Conservation (phyloP, 2,113 vertebrate genomes). For the Cheirogaleus medius region DNA sequence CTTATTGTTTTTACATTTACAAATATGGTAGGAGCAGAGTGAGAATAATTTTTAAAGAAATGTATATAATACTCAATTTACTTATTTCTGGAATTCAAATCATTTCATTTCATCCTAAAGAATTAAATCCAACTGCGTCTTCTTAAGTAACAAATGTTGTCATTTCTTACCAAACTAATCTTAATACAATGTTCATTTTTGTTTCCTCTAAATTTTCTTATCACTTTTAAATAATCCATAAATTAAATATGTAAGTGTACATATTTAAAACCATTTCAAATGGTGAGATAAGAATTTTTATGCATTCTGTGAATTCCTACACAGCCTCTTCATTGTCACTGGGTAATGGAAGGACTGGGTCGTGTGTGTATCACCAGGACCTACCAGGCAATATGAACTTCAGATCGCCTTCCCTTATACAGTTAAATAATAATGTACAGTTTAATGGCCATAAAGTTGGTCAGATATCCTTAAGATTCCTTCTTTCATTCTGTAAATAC, state of each 20-base stretch:
- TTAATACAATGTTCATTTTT: neutral
- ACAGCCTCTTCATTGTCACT: neutral
- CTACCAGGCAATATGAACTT: neutral
- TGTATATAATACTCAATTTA: neutral
- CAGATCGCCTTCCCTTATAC: neutral
- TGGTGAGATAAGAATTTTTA: neutral
- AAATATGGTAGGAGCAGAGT: neutral
- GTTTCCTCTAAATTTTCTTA: neutral
- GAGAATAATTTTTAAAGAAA: neutral
- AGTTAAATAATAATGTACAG: neutral
- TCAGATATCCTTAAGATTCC: neutral
- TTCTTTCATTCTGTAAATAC: neutral
- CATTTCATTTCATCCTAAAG: neutral
- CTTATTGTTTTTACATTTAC: neutral
- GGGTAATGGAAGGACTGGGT: neutral
- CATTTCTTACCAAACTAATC: neutral
- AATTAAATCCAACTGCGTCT: neutral
- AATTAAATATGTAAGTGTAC: neutral
- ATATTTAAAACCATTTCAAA: neutral
- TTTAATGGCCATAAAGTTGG: neutral
- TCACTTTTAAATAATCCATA: neutral
- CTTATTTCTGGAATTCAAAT: neutral
- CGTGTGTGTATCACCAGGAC: neutral
- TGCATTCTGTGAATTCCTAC: neutral
- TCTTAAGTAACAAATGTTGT: neutral